Base-by-base conservation (phyloP, 2,797 vertebrate species). In the Champsocephalus esox region DNA sequence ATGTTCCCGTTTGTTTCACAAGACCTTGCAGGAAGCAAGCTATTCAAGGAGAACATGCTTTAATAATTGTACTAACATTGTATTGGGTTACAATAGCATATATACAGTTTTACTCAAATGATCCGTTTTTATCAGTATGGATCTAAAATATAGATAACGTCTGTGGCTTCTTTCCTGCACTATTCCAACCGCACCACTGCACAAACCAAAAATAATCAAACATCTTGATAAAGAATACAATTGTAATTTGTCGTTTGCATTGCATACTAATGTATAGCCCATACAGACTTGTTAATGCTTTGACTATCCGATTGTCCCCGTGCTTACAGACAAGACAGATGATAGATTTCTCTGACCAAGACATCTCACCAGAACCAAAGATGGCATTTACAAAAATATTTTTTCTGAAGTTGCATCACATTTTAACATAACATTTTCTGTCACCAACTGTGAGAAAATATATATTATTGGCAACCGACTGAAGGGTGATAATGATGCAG, bases 391-490 rank as follows among this genome's bases (percentile, higher is more conserved):
- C 9, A 49, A 56, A 79, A 75, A 59, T 11, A 14, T 66, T 86
- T 80, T 87, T 70, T 75, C 75, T 67, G 71, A 84, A 86, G 86
- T 67, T 87, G 51, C 80, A 75, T 78, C 63, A 77, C 77, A 85
- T 91, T 79, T 88, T 74, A 55, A 85, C 73, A 85, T 52, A 2
- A 38, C 46, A 75, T 83, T 82, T 73, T 64, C 74, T 43, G 41
- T 70, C 28, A 71, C 62, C 28, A 58, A 49, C 41, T 63, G 77
- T 87, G 87, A 90, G 81, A 89, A 92, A 90, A 90, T 83, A 92
- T 85, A 93, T 90, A 65, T 85, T 91, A 91, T 92, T 87, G 87
- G 90, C 82, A 92, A 89, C 90, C 92, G 89, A 85, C 88, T 86
- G 82, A 80, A 77, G 82, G 67, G 73, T 87, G 86, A 87, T 88